These are phyloP conservation scores for Florisuga fusca DNA, from an alignment of 2,797 vertebrate species.

Conservation along the genomic window DNA sequence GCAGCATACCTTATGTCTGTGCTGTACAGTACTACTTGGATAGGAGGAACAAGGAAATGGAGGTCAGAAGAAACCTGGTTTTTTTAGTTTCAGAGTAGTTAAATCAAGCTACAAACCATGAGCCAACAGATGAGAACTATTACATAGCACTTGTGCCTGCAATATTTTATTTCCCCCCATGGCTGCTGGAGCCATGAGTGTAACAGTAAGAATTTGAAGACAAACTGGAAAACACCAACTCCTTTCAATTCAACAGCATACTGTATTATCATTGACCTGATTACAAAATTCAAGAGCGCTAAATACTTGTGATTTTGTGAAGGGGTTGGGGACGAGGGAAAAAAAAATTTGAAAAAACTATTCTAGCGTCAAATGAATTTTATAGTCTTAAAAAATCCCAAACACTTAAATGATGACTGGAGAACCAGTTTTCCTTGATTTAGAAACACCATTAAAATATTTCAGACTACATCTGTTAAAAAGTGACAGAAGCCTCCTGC, in stretches of 20 bases:
- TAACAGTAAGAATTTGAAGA: not conserved
- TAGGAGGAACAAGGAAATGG: not conserved
- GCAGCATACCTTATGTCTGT: not conserved
- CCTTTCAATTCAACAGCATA: not conserved
- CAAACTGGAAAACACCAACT: not conserved
- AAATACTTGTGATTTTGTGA: not conserved
- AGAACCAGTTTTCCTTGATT: not conserved
- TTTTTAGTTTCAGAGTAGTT: not conserved
- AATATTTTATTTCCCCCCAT: not conserved
- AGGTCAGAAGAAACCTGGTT: not conserved
- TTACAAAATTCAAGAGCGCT: not conserved
- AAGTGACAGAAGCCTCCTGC: conserved; percentile 15
- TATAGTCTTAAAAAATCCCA: not conserved
- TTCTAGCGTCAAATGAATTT: conserved; percentile 12
- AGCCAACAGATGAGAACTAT: not conserved
- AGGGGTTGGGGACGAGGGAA: not conserved
- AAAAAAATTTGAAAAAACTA: not conserved
- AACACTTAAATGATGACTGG: not conserved
- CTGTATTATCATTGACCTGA: not conserved
- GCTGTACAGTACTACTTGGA: not conserved
- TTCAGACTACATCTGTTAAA: conserved; percentile 21
- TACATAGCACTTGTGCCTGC: not conserved
- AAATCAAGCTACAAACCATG: not conserved
- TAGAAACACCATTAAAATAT: not conserved
- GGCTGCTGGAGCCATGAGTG: not conserved